These are phyloP conservation scores for Exocentrus adspersus DNA, from an alignment of 2,888 invertebrate species.

Conservation along the genomic window DNA sequence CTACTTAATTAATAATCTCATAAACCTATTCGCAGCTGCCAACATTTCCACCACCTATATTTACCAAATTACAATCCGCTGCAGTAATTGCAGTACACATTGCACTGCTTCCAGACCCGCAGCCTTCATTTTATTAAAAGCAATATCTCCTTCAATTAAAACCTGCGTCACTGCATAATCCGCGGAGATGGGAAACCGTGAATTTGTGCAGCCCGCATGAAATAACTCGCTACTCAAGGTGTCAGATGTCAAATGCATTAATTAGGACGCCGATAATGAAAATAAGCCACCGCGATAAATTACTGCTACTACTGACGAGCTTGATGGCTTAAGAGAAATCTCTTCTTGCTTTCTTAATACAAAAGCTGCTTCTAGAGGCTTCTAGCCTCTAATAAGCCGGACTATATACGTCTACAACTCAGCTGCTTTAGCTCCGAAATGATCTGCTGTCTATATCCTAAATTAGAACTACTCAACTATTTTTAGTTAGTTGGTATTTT, in stretches of 20 bases:
- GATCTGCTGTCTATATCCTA: too few species aligned
- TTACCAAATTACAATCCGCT: not conserved
- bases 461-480: too few species aligned
- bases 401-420: too few species aligned
- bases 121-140: not conserved
- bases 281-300: conserved; percentile 20
- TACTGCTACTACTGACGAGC: too few species aligned
- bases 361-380: too few species aligned
- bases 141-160: not conserved
- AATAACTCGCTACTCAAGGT: conserved; percentile 12
- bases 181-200: not conserved
- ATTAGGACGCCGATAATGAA: conserved; percentile 27
- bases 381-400: too few species aligned
- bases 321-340: too few species aligned
- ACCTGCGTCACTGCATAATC: not conserved
- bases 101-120: not conserved
- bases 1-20: too few species aligned
- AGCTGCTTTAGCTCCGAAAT: too few species aligned
- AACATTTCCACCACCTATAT: not conserved
- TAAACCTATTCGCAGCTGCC: not conserved
- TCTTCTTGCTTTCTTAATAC: too few species aligned
- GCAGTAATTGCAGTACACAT: not conserved
- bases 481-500: too few species aligned
- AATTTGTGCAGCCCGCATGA: conserved; percentile 12
- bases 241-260: conserved; percentile 32